Evolutionary conservation across 2,888 invertebrate genomes (phyloP).

Genomic region (Halictus ligatus): DNA sequence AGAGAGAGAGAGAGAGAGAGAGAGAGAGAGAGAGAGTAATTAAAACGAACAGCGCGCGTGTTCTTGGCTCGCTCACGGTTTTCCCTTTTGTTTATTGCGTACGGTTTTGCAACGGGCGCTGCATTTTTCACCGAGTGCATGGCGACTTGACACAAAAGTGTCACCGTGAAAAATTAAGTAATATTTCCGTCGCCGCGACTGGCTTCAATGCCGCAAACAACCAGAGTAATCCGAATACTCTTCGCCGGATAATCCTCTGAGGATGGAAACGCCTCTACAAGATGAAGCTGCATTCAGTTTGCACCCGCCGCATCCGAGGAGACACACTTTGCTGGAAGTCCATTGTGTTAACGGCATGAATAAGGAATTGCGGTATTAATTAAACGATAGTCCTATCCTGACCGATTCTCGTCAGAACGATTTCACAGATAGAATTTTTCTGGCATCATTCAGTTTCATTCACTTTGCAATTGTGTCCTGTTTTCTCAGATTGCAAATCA

Average conservation of each 20-base stretch:
- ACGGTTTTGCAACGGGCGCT: neutral
- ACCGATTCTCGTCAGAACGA: neutral
- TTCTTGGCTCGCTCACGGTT: neutral
- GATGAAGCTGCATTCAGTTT: neutral
- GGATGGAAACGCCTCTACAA: neutral
- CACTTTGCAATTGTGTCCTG: too few species aligned
- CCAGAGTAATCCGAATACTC: neutral
- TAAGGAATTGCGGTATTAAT: neutral
- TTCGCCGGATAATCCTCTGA: neutral
- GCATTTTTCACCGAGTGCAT: slow-evolving; percentile 15
- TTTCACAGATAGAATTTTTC: too few species aligned
- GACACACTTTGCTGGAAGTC: neutral
- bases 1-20: too few species aligned
- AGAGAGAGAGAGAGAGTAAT: neutral
- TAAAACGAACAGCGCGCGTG: neutral
- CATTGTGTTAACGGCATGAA: neutral
- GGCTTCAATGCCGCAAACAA: slow-evolving; percentile 1
- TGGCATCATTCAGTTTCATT: too few species aligned
- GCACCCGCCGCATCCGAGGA: neutral
- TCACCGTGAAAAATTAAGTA: slow-evolving; percentile 26
- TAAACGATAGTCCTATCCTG: neutral
- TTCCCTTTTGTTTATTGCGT: neutral
- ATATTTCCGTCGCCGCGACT: slow-evolving; percentile 12
- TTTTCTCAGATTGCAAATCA: too few species aligned
- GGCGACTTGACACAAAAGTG: slow-evolving; percentile 24